Base-by-base conservation (phyloP, 2,113 vertebrate species). In the Craseonycteris thonglongyai region DNA sequence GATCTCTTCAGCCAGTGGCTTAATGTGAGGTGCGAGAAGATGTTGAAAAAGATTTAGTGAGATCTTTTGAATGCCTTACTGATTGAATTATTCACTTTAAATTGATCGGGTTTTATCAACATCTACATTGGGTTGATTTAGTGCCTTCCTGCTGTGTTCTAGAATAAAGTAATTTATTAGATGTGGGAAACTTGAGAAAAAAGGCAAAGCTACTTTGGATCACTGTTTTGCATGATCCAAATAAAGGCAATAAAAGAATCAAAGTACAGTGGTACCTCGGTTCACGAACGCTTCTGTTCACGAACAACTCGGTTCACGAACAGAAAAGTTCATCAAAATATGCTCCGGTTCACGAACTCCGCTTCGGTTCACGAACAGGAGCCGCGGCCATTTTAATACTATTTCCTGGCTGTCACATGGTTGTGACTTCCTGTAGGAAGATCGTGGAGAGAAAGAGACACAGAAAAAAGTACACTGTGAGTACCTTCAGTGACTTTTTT, bases 11-110 rank as follows among this genome's bases (percentile, higher is more conserved):
- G 76, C 66, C 72, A 30, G 87, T 76, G 28, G 79, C 59, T 93
- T 66, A 51, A 61, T 28, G 74, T 88, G 28, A 83, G 66, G 80
- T 79, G 58, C 59, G 49, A 91, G 54, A 80, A 68, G 84, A 88
- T 49, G 54, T 79, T 81, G 65, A 61, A 35, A 65, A 66, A 85
- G 71, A 93, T 90, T 68, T 93, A 83, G 58, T 49, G 90, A 49
- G 49, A 78, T 21, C 76, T 90, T 89, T 51, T 63, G 72, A 51
- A 94, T 49, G 96, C 66, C 61, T 90, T 45, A 35, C 81, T 69
- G 81, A 85, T 88, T 66, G 94, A 92, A 90, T 88, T 92, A 96
- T 76, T 93, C 87, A 83, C 90, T 92, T 90, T 78, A 88, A 95
- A 82, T 95, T 69, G 91, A 82, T 94, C 6, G 0, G 66, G 71